A percentile compares a stretch with the other conserved stretches of the same genome.
Conservation (phyloP, 1,140 invertebrate genomes). For the Psix sp. region DNA sequence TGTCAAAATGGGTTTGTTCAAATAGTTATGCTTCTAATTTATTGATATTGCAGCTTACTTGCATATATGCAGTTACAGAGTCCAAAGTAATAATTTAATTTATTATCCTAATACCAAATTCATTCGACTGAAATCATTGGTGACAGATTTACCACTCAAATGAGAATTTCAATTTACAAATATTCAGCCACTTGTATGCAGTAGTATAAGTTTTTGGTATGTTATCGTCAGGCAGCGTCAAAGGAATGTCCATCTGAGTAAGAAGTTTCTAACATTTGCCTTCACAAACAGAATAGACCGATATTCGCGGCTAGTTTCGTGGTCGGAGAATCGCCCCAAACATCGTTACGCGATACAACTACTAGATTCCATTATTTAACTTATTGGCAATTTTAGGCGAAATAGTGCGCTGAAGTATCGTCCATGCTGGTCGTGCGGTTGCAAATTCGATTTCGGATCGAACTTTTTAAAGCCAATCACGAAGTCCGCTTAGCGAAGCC, state of each 20-base stretch:
- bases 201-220: too few relatives aligned
- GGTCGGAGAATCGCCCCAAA: conserved; percentile 21
- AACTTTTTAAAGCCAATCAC: conserved; percentile 49
- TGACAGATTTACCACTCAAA: too few relatives aligned
- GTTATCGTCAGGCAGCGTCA: too few relatives aligned
- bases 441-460: conserved; percentile 20
- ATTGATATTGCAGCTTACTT: too few relatives aligned
- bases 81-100: too few relatives aligned
- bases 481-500: conserved; percentile 3
- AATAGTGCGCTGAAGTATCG: conserved; percentile 9
- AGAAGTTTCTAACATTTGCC: conserved; percentile 40
- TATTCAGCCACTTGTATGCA: too few relatives aligned
- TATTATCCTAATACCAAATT: too few relatives aligned
- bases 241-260: conserved; percentile 15
- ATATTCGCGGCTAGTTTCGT: conserved; percentile 44
- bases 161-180: too few relatives aligned
- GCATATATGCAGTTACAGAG: too few relatives aligned
- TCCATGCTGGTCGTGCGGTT: conserved; percentile 2
- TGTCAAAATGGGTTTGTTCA: too few relatives aligned
- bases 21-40: too few relatives aligned
- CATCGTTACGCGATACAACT: conserved; percentile 39
- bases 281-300: conserved; percentile 27
- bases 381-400: conserved; percentile 49
- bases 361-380: conserved; percentile 51
- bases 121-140: too few relatives aligned